Base-by-base conservation (phyloP, 2,888 invertebrate species). In the Eupithecia tripunctaria region DNA sequence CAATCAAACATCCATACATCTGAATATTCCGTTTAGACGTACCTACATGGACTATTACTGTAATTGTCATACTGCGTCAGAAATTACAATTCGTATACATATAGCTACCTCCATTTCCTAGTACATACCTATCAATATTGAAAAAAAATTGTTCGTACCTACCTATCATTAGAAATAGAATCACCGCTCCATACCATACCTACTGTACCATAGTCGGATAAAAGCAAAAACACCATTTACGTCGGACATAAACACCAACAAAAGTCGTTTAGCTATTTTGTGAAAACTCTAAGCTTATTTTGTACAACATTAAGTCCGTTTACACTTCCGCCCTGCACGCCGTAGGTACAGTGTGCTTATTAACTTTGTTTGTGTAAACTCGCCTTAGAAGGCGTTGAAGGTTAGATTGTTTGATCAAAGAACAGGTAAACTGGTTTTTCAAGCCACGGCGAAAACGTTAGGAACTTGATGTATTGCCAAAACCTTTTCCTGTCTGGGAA, bases 301-400 rank as follows among this genome's bases (percentile, higher is more conserved):
- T 36, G 38, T 32, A 29, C n/a, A 38, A n/a, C n/a, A 38, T 63
- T 63, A 63, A 63, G 63, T 63, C 63, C 6, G 63, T 32, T 43
- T 47, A 66, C 66, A 66, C 25, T 21, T 63, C 62, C 62, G n/a
- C 32, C 15, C 60, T 27, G 65, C 27, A 65, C 65, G 65, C 41
- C 41, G 66, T 43, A 27, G 47, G 47, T 63, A 32, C n/a, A 27
- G 18, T 66, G 29, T 47, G 47, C 66, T 66, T 66, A 66, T 66
- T 66, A 66, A 43, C 43, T 66, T 66, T 66, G 66, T 66, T 47
- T 43, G 66, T 43, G 43, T 66, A 43, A 66, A 43, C 66, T 43
- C 27, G 66, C 66, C 47, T 66, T 18, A 66, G 56, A 56, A 56
- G n/a, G 36, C 62, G 36, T 63, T 63, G 62, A 63, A 63, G 62